Percentiles rank a stretch among this genome's conserved stretches.
Conservation (phyloP, 2,113 vertebrate species). For the Phyllopteryx taeniolatus region DNA sequence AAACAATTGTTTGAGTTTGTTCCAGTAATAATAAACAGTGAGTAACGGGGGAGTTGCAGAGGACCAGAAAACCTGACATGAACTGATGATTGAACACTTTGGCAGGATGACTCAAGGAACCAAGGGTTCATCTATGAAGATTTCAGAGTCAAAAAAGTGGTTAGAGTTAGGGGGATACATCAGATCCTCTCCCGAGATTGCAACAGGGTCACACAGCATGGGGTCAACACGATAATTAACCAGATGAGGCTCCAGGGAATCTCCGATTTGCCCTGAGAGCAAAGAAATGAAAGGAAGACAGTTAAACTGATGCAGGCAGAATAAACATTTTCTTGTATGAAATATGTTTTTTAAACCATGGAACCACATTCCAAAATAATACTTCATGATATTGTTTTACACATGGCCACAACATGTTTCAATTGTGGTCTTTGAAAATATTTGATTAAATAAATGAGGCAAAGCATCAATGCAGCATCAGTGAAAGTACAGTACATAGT, state of each 20-base stretch:
- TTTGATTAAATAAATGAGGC: too few species aligned
- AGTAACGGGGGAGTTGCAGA: background rate
- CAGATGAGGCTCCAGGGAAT: background rate
- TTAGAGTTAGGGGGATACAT: conserved; percentile 17
- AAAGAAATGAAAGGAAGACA: conserved; percentile 13
- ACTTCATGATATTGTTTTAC: too few species aligned
- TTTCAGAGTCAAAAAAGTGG: background rate
- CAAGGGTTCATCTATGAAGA: background rate
- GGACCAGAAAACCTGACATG: background rate
- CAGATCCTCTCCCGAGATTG: conserved; percentile 7
- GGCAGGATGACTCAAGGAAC: conserved; percentile 17
- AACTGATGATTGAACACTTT: conserved; percentile 19
- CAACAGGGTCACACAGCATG: conserved; percentile 34
- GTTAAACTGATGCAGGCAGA: background rate
- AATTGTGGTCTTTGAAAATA: too few species aligned
- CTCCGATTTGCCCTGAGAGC: conserved; percentile 28
- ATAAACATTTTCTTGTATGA: background rate
- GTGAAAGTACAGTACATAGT: too few species aligned
- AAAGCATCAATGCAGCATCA: too few species aligned
- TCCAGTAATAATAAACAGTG: background rate
- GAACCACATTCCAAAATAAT: too few species aligned
- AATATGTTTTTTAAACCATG: too few species aligned
- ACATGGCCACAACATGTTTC: too few species aligned
- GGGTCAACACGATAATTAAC: conserved; percentile 39
- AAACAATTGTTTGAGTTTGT: background rate